phyloP scores from a whole-genome alignment of 2,888 invertebrate genomes.

The Boloria selene region DNA sequence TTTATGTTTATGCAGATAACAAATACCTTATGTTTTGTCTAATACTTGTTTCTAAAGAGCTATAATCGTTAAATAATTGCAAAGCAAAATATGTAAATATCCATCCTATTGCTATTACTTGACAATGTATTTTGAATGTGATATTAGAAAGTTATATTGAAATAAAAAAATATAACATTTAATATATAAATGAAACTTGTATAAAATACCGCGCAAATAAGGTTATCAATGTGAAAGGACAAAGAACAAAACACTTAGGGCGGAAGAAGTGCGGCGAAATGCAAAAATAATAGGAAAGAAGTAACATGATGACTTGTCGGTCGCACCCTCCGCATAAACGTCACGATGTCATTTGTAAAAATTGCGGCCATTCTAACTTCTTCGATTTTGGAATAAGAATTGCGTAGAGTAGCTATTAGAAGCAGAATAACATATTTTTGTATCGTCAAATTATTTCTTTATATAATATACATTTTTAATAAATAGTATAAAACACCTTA shows the following conservation, averaged over 20 bases:
- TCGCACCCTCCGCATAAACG: constrained; percentile 79
- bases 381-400: constrained; percentile 67
- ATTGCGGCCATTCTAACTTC: constrained; percentile 78
- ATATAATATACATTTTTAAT: background rate
- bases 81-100: background rate
- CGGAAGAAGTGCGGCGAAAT: constrained; percentile 58
- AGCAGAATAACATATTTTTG: constrained; percentile 3
- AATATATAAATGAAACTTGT: too few relatives aligned
- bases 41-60: constrained; percentile 3
- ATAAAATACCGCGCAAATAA: constrained; percentile 42
- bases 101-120: background rate
- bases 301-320: constrained; percentile 81
- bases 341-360: constrained; percentile 82
- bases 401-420: constrained; percentile 48
- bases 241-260: constrained; percentile 62
- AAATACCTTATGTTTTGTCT: constrained; percentile 54
- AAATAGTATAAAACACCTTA: too few relatives aligned
- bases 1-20: constrained; percentile 53
- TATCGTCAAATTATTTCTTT: background rate
- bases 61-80: constrained; percentile 25
- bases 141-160: too few relatives aligned
- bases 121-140: background rate
- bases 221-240: constrained; percentile 56
- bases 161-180: too few relatives aligned
- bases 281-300: constrained; percentile 77